phyloP scores from a whole-genome alignment of 2,797 vertebrate species.

The Columba guinea region DNA sequence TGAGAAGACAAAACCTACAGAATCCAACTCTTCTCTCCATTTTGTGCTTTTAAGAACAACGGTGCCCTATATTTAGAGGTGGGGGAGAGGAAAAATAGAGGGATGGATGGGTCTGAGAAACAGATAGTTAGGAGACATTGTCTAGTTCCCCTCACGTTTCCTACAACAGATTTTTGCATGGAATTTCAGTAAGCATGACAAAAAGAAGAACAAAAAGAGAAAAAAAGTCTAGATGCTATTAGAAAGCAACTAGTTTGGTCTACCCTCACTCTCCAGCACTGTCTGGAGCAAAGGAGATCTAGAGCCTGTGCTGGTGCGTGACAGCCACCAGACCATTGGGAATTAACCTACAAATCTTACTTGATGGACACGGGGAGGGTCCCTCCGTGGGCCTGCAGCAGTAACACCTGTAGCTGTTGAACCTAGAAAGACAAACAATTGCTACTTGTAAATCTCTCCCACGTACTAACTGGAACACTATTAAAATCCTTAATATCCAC shows the following conservation, averaged over 20 bases:
- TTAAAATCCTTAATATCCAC: neutral
- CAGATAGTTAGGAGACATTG: neutral
- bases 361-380: constrained; percentile 85
- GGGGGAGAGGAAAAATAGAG: neutral
- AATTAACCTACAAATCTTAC: constrained; percentile 74
- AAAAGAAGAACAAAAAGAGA: neutral
- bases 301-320: neutral
- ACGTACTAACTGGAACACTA: neutral
- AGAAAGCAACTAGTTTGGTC: neutral
- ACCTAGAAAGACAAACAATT: constrained; percentile 77
- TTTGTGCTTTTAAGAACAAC: neutral
- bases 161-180: neutral
- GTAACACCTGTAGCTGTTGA: constrained; percentile 92
- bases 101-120: neutral
- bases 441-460: neutral
- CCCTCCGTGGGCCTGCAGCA: constrained; percentile 92
- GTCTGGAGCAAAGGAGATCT: neutral
- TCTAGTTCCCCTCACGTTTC: neutral
- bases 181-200: neutral
- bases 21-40: neutral
- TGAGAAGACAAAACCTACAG: neutral
- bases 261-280: neutral
- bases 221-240: neutral
- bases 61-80: neutral
- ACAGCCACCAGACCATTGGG: fast-evolving